Conservation (phyloP, 92 coral and sea anemone species). For the Palythoa heliodiscus region DNA sequence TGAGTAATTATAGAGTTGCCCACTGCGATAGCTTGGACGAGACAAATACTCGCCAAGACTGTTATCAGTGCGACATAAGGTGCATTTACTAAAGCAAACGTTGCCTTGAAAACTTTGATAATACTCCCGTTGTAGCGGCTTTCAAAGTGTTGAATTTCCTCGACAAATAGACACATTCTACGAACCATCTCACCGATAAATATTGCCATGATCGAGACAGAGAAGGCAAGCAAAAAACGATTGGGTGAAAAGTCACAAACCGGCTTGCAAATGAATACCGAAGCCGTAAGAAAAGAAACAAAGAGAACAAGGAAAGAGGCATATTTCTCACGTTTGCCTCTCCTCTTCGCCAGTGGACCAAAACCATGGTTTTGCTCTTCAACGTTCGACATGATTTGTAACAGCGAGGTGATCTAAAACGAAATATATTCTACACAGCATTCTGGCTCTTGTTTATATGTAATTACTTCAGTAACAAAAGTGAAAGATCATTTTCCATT, state of each 20-base stretch:
- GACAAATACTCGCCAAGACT: background rate
- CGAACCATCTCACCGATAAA: constrained; percentile 47
- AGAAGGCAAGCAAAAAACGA: constrained; percentile 9
- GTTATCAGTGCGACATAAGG: background rate
- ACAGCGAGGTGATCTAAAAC: background rate
- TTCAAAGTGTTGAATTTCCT: constrained; percentile 53
- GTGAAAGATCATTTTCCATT: background rate
- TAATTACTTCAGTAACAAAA: background rate
- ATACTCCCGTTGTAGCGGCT: constrained; percentile 58
- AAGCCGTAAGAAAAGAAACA: constrained; percentile 1
- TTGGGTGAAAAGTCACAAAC: background rate
- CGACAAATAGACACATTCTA: constrained; percentile 58
- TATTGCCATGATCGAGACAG: constrained; percentile 29
- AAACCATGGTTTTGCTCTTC: constrained; percentile 50
- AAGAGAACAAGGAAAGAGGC: constrained; percentile 14
- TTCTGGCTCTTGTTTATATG: background rate
- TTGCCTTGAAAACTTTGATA: constrained; percentile 24
- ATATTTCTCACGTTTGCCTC: constrained; percentile 24
- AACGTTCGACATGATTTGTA: constrained; percentile 4
- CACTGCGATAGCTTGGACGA: background rate
- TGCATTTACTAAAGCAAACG: constrained; percentile 31
- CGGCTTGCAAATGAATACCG: background rate
- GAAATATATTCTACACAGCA: background rate
- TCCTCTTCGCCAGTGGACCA: constrained; percentile 45
- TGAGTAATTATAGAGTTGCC: background rate